Evolutionary conservation across 2,113 vertebrate species (phyloP).

Genomic region (Penelope pileata): DNA sequence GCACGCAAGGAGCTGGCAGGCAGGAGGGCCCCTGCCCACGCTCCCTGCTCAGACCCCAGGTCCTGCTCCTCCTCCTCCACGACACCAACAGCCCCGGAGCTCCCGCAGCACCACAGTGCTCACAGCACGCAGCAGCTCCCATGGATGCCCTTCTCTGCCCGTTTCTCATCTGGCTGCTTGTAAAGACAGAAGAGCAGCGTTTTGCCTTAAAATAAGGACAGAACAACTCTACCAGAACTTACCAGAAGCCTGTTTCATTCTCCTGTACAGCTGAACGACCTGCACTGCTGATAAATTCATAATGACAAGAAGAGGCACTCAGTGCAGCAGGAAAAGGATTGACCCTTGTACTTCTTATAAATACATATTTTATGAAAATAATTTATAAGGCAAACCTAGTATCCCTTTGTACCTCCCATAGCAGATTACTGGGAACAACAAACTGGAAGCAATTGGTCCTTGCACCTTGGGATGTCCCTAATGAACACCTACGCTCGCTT

Average conservation of each 20-base stretch:
- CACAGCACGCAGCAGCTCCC: background rate
- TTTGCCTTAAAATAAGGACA: background rate
- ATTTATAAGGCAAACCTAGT: background rate
- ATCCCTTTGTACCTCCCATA: background rate
- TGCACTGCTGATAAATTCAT: constrained; percentile 3
- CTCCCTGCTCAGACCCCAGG: background rate
- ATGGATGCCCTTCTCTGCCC: background rate
- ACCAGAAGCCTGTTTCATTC: background rate
- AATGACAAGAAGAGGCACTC: constrained; percentile 11
- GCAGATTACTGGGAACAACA: background rate
- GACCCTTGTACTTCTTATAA: background rate
- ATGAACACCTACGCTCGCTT: background rate
- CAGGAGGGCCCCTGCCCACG: background rate
- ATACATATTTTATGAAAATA: background rate
- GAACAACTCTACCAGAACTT: background rate
- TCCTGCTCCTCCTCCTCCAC: background rate
- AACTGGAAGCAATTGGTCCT: background rate
- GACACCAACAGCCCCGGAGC: background rate
- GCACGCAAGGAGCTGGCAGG: background rate
- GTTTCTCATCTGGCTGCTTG: background rate
- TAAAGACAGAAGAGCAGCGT: background rate
- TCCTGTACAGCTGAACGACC: background rate
- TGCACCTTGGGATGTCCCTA: background rate
- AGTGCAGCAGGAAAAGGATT: background rate
- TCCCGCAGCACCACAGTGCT: background rate